Conservation (phyloP, 64 coral and sea anemone species). For the Pocillopora damicornis region DNA sequence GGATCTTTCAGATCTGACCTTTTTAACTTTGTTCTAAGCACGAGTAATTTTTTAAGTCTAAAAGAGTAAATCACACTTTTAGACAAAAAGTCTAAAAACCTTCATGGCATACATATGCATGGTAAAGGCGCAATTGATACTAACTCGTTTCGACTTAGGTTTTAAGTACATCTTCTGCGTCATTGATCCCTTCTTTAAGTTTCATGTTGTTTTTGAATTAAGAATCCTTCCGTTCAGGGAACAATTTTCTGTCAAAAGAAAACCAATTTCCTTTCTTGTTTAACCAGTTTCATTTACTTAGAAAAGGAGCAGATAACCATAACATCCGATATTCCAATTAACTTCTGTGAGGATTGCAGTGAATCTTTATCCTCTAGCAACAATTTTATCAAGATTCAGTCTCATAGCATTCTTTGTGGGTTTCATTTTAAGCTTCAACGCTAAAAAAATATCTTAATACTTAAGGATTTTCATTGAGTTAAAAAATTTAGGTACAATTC, state of each 20-base stretch:
- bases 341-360: background rate
- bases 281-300: background rate
- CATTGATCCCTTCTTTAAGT: background rate
- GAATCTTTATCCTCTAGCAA: background rate
- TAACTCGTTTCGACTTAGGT: background rate
- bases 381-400: background rate
- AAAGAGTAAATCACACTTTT: background rate
- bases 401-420: background rate
- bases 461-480: background rate
- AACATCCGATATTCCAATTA: slow-evolving; percentile 34
- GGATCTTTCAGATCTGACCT: no score
- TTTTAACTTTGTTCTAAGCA: no score
- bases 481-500: background rate
- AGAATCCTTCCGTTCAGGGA: background rate
- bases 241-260: slow-evolving; percentile 4
- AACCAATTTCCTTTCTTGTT: slow-evolving; percentile 25
- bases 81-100: background rate
- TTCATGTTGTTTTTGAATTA: background rate
- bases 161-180: background rate
- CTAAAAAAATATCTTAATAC: background rate
- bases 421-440: background rate
- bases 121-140: background rate
- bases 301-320: background rate
- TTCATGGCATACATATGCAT: background rate
- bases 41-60: no score